Evolutionary conservation across 2,113 vertebrate species (phyloP).

Genomic region (Cathartes aura): DNA sequence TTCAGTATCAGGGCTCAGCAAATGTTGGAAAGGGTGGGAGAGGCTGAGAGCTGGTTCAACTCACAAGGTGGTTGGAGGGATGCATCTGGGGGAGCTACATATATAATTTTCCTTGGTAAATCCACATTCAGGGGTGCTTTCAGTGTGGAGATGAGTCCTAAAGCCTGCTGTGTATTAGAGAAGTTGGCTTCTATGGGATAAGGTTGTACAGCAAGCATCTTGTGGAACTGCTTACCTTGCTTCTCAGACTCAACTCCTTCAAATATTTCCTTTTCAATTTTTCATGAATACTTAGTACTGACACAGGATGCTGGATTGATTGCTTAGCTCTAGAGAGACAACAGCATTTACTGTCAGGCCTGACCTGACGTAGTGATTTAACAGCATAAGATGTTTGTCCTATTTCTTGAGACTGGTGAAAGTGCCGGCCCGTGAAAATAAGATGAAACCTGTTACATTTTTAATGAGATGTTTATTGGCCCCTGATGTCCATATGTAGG

Average conservation of each 20-base stretch:
- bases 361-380: neutral
- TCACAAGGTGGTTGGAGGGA: neutral
- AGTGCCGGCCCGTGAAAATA: neutral
- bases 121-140: neutral
- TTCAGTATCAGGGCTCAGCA: neutral
- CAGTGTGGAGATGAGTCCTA: neutral
- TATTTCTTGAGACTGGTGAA: neutral
- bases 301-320: neutral
- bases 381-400: neutral
- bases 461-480: neutral
- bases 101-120: neutral
- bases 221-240: neutral
- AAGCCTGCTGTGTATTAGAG: neutral
- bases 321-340: neutral
- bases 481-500: neutral
- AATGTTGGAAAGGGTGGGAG: neutral
- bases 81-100: neutral
- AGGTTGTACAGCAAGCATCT: neutral
- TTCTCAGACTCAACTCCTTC: neutral
- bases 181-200: neutral
- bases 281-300: neutral
- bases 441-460: neutral
- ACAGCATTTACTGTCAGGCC: neutral
- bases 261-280: neutral
- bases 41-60: neutral